Base-by-base conservation (phyloP, 2,797 vertebrate species). In the Bovichtus variegatus region DNA sequence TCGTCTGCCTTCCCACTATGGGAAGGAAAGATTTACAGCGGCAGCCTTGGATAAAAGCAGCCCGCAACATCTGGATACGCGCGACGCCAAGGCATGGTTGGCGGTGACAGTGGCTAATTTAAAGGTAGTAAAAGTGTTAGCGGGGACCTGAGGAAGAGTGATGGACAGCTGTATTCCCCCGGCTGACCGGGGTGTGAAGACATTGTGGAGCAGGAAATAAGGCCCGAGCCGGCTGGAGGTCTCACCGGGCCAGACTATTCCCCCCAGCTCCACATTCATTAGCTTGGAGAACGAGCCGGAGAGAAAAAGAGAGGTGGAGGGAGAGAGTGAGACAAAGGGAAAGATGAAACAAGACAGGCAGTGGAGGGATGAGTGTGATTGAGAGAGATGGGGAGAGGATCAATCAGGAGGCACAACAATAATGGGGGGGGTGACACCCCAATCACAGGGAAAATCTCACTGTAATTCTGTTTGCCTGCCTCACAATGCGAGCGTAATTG, bases 111-210 rank as follows among this genome's bases (percentile, higher is more conserved):
- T 64, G 90, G 88, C 88, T 92, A 89, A 92, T 95, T 94, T 93
- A 93, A 92, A 92, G 91, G 87, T 83, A 87, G 88, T 93, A 93
- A 93, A 94, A 92, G 87, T 92, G 90, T 89, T 91, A 53, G 85
- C 66, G 18, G 78, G 40, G 83, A 83, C 40, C 64, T 11, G 71
- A 53, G 47, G 73, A 80, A 69, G 86, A 86, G 84, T 91, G 93
- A 93, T 93, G 89, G 93, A 93, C 92, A 94, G 90, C 87, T 91
- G 80, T 49, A 86, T 85, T 85, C 84, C 81, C 70, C 75, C 1
- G 43, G 73, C 72, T 82, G 84, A 92, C 87, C 86, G 46, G 58
- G 76, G 61, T 76, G 84, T 55, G 81, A 89, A 91, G 86, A 88
- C 76, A 83, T 65, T 21, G 79, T 19, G 47, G 80, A 87, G 74